phyloP scores from a whole-genome alignment of 64 coral and sea anemone genomes.

The Orbicella faveolata region DNA sequence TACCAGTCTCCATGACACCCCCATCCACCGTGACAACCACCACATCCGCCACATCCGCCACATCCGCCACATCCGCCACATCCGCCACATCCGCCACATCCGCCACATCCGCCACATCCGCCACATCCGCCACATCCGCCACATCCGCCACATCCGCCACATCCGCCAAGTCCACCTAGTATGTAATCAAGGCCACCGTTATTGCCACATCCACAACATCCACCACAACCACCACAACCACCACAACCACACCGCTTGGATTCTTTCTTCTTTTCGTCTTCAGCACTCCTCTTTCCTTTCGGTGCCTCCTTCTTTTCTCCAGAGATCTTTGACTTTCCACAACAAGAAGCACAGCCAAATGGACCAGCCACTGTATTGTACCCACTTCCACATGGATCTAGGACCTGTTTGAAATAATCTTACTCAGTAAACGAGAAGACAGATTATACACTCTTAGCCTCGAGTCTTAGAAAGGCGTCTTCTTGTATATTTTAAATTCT shows the following conservation, averaged over 20 bases:
- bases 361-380: slow-evolving; percentile 11
- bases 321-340: slow-evolving; percentile 58
- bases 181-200: neutral
- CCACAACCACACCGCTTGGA: slow-evolving; percentile 65
- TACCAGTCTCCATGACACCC: neutral
- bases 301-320: slow-evolving; percentile 30
- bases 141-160: slow-evolving; percentile 54
- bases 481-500: too few species aligned
- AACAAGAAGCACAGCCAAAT: slow-evolving; percentile 34
- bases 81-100: slow-evolving; percentile 26
- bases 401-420: neutral
- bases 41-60: slow-evolving; percentile 25
- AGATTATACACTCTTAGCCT: neutral
- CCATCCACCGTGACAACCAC: slow-evolving; percentile 9
- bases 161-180: neutral
- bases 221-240: slow-evolving; percentile 49
- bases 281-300: slow-evolving; percentile 38
- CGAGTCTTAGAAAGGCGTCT: neutral
- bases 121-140: slow-evolving; percentile 55
- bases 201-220: slow-evolving; percentile 7
- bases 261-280: neutral
- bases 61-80: slow-evolving; percentile 1
- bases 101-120: slow-evolving; percentile 13
- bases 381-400: slow-evolving; percentile 1
- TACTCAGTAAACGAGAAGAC: neutral